These are phyloP conservation scores for Saguinus midas DNA, from an alignment of 2,113 vertebrate species.

Conservation along the genomic window DNA sequence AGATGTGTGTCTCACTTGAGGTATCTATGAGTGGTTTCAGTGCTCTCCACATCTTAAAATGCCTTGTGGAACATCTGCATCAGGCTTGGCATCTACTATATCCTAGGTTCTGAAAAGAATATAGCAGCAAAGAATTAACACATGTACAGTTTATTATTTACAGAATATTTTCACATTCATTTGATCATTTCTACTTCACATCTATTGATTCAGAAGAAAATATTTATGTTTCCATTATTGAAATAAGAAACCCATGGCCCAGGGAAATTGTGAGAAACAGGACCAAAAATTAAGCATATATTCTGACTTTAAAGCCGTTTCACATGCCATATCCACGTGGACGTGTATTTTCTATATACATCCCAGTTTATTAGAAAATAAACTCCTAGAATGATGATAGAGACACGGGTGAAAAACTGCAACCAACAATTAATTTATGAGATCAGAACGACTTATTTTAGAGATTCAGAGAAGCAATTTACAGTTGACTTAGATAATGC, in stretches of 20 bases:
- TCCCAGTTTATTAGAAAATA: background rate
- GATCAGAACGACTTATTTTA: background rate
- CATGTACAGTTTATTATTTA: background rate
- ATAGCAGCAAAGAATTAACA: too few relatives aligned
- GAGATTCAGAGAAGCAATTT: background rate
- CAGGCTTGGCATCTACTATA: too few relatives aligned
- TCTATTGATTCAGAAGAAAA: too few relatives aligned
- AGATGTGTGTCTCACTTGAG: background rate
- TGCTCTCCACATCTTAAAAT: background rate
- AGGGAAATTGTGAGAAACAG: background rate
- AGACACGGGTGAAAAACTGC: background rate
- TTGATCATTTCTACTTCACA: background rate
- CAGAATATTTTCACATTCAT: background rate
- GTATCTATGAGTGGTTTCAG: background rate
- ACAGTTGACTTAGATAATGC: background rate
- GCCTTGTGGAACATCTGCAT: background rate
- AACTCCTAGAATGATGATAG: background rate
- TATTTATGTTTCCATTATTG: background rate
- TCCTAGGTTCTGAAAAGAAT: background rate
- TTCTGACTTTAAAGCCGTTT: background rate
- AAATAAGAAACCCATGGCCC: background rate
- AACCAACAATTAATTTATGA: background rate
- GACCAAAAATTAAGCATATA: background rate
- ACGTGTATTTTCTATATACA: background rate
- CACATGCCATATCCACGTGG: too few relatives aligned